Conservation (phyloP, 1,140 invertebrate genomes). For the Eriosoma lanigerum region DNA sequence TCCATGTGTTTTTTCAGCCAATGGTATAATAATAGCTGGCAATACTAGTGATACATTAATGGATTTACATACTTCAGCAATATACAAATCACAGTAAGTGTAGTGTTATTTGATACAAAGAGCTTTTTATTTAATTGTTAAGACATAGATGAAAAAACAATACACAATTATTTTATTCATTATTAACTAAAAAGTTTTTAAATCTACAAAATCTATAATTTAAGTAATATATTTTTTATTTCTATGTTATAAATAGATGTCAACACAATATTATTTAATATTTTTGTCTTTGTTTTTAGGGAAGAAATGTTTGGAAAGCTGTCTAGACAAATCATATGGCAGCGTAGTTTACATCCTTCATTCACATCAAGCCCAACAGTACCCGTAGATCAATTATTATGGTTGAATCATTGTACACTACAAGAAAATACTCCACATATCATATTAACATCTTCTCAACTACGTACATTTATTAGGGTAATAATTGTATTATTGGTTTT, state of each 20-base stretch:
- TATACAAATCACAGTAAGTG: conserved; percentile 17
- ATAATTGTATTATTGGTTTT: background rate
- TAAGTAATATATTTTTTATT: too few species aligned
- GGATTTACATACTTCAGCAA: conserved; percentile 22
- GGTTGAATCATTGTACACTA: conserved; percentile 19
- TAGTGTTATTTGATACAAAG: too few species aligned
- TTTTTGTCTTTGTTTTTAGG: background rate
- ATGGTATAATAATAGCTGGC: conserved; percentile 24
- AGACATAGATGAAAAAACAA: too few species aligned
- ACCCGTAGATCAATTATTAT: background rate
- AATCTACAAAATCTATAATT: too few species aligned
- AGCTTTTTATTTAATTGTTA: too few species aligned
- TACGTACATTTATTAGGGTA: conserved; percentile 43
- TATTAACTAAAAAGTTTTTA: too few species aligned
- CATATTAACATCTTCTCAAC: conserved; percentile 25
- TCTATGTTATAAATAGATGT: background rate
- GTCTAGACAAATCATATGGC: conserved; percentile 14
- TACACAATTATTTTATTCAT: too few species aligned
- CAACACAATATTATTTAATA: background rate
- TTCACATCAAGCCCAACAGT: background rate
- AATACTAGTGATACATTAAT: conserved; percentile 25
- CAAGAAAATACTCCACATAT: conserved; percentile 28
- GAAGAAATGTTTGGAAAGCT: conserved; percentile 37
- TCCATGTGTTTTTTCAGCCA: conserved; percentile 6
- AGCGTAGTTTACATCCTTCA: conserved; percentile 28